Base-by-base conservation (phyloP, 30 jellyfish, hydroid and myxozoan genomes). In the Catostylus mosaicus region DNA sequence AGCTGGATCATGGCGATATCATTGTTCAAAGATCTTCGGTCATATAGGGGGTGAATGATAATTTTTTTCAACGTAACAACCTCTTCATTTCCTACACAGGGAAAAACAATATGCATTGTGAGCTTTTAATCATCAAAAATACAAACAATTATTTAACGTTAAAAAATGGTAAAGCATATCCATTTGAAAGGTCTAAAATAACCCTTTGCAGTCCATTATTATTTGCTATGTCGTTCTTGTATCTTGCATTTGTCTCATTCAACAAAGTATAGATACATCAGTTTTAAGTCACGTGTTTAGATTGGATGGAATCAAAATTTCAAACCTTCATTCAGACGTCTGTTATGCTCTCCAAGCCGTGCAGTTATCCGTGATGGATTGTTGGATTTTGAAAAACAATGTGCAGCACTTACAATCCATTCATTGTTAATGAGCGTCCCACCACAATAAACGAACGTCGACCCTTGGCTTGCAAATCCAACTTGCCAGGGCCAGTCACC, bases 401-500 rank as follows among this genome's bases (percentile, higher is more conserved):
- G 91, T 33, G 91, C 91, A 51, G 91, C 91, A 31, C 78, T 34
- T n/a, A 81, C 60, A 11, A 81, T 35, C 91, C 91, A 81, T 68
- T 81, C 78, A 32, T 67, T 43, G 50, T 38, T 66, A 54, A 81
- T 45, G 14, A 81, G 71, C 22, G 91, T 68, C 50, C 91, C 91
- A 66, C 91, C 91, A 81, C 91, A 81, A 31, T 47, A 81, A 12
- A 81, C 38, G 34, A 67, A 68, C 5, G 70, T 81, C 32, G 91
- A 81, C 20, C 91, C 84, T 34, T 3, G 24, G 3, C 70, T 46
- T 23, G 91, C 77, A 37, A 81, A 46, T 27, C 91, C 91, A 36
- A 81, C 91, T 54, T 81, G 91, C 91, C 91, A 81, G 14, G 91
- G 91, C 91, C 91, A 81, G 30, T 81, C 91, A 0, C 91, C 91